These are phyloP conservation scores for Aurelia aurita complex sp. Pacific DNA, from an alignment of 30 jellyfish, hydroid and myxozoan genomes.

Conservation along the genomic window DNA sequence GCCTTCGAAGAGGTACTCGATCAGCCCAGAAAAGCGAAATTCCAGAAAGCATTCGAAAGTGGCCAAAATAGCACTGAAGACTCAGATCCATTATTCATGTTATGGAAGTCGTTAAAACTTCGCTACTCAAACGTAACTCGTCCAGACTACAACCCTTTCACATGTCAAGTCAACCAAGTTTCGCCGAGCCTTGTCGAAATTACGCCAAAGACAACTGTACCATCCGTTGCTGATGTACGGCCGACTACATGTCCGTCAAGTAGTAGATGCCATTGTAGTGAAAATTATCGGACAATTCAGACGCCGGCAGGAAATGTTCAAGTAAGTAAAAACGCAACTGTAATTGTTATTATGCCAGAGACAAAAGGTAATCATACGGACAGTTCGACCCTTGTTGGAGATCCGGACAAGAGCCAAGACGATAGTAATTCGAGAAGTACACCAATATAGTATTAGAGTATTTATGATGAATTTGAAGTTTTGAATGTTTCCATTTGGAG, in stretches of 20 bases:
- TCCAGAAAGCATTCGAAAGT: constrained; percentile 26
- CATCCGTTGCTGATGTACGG: background rate
- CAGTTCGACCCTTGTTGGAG: constrained; percentile 3
- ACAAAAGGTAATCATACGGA: constrained; percentile 7
- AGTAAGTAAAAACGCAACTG: constrained; percentile 49
- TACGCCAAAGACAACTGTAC: constrained; percentile 7
- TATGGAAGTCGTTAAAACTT: constrained; percentile 39
- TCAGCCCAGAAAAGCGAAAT: constrained; percentile 28
- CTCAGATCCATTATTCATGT: constrained; percentile 20
- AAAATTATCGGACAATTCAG: constrained; percentile 26
- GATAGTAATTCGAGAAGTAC: background rate
- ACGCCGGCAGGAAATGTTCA: constrained; percentile 58
- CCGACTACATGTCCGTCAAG: background rate
- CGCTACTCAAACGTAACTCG: background rate
- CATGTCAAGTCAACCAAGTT: constrained; percentile 19
- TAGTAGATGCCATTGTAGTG: constrained; percentile 15
- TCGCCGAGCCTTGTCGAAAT: constrained; percentile 43
- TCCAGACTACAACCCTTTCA: background rate
- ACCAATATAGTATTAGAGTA: background rate
- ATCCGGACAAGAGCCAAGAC: constrained; percentile 1
- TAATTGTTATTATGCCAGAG: constrained; percentile 54
- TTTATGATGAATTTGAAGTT: background rate
- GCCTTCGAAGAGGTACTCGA: constrained; percentile 49
- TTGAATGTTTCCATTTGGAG: background rate
- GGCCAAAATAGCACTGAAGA: constrained; percentile 9